Conservation (phyloP, 1,140 invertebrate genomes). For the Pantala flavescens region DNA sequence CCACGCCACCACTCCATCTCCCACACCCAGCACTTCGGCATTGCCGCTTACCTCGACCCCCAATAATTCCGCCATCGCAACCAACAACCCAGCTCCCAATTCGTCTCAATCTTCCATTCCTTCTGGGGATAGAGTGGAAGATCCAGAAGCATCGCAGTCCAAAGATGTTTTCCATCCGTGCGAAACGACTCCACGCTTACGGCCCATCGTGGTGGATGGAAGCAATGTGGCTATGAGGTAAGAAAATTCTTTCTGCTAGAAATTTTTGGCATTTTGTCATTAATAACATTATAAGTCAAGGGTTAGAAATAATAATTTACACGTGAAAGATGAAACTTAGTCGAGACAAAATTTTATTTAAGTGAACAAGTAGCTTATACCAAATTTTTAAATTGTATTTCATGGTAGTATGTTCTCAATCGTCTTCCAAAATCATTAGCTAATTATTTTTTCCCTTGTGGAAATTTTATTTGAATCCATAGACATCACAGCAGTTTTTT, state of each 20-base stretch:
- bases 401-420: too few species aligned
- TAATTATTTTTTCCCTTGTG: too few species aligned
- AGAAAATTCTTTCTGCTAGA: slow-evolving; percentile 21
- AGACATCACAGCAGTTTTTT: too few species aligned
- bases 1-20: background rate
- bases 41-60: background rate
- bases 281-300: too few species aligned
- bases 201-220: slow-evolving; percentile 90
- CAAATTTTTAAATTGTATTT: too few species aligned
- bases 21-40: background rate
- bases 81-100: background rate
- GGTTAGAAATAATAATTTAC: too few species aligned
- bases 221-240: slow-evolving; percentile 96
- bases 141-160: background rate
- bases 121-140: background rate
- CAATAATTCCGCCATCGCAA: background rate
- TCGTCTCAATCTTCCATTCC: background rate
- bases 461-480: too few species aligned
- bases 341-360: too few species aligned
- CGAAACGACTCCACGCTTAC: slow-evolving; percentile 31
- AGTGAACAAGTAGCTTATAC: too few species aligned
- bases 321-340: too few species aligned
- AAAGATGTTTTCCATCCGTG: background rate
- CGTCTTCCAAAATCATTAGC: too few species aligned
- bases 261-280: too few species aligned